Base-by-base conservation (phyloP, 2,113 vertebrate genomes). In the Saccopteryx leptura region DNA sequence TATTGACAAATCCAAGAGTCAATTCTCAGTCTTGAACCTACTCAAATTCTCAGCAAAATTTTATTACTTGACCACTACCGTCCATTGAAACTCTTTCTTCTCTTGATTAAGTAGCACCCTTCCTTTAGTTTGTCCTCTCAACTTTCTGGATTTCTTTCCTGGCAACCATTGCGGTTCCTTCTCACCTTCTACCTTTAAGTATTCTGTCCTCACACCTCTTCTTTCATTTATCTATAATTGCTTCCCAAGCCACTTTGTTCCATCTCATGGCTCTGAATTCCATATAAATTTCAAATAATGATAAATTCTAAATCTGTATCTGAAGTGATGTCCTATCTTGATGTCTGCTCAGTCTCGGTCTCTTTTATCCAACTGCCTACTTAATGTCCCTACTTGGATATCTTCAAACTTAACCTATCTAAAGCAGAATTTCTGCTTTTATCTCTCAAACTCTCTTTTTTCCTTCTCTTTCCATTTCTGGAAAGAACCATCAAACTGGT, bases 221-320 rank as follows among this genome's bases (percentile, higher is more conserved):
- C n/a, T 88, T 61, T 92, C 81, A 33, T 94, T 48, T 80, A n/a
- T 15, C 65, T 69, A 46, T 9, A 50, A 28, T 71, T 8, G 82
- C 69, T 93, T 74, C 86, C 33, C 68, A 71, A 85, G 12, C 54
- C 60, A 85, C 19, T 33, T 92, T 8, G 58, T n/a, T 94, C 39
- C 71, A 61, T 46, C 56, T 78, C 63, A 90, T 79, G 39, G 26
- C n/a, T 94, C 75, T 72, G 56, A 65, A 66, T 74, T 52, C 26
- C 46, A 84, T 46, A 15, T 56, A 50, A 48, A 63, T 93, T 56
- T 76, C 88, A 88, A 93, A 88, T 75, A 80, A 58, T 31, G 56
- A 76, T 33, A 7, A 58, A 61, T 76, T 85, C 11, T 33, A 75
- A 71, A 75, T 69, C 74, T 85, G 12, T 52, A 58, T 60, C 26